phyloP scores from a whole-genome alignment of 2,888 invertebrate species.

The Apomyelois bistriatella region DNA sequence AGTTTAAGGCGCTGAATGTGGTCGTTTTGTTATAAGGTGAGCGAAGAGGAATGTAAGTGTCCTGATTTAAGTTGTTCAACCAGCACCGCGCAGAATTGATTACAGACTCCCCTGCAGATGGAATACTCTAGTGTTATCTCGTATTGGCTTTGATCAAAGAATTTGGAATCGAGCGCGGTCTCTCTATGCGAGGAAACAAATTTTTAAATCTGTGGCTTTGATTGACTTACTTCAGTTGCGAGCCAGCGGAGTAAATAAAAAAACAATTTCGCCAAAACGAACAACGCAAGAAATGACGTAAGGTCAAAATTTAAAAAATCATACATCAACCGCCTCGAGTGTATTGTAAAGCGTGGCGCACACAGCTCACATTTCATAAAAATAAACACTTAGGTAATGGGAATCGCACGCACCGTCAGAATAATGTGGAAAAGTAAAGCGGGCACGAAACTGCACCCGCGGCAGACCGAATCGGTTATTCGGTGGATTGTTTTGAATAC shows the following conservation, averaged over 20 bases:
- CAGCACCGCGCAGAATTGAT: too few species aligned
- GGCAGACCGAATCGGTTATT: constrained; percentile 71
- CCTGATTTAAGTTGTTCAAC: too few species aligned
- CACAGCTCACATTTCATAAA: constrained; percentile 60
- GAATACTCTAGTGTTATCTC: too few species aligned
- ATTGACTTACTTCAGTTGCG: too few species aligned
- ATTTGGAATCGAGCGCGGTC: too few species aligned
- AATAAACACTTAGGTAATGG: constrained; percentile 73
- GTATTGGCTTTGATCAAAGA: too few species aligned
- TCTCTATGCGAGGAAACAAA: too few species aligned
- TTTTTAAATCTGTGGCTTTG: too few species aligned
- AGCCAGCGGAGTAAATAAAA: not conserved
- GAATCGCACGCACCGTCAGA: constrained; percentile 47
- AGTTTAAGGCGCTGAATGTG: too few species aligned
- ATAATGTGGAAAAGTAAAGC: constrained; percentile 71
- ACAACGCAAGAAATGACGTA: constrained; percentile 18
- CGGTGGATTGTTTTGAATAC: constrained; percentile 76
- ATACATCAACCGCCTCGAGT: constrained; percentile 49
- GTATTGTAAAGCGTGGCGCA: constrained; percentile 45
- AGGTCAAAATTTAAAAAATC: constrained; percentile 20
- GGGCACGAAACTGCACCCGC: constrained; percentile 63
- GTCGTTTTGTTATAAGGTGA: too few species aligned
- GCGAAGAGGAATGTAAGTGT: too few species aligned
- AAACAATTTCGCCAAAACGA: not conserved
- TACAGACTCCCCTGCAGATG: too few species aligned